Base-by-base conservation (phyloP, 2,113 vertebrate genomes). In the Falco punctatus region DNA sequence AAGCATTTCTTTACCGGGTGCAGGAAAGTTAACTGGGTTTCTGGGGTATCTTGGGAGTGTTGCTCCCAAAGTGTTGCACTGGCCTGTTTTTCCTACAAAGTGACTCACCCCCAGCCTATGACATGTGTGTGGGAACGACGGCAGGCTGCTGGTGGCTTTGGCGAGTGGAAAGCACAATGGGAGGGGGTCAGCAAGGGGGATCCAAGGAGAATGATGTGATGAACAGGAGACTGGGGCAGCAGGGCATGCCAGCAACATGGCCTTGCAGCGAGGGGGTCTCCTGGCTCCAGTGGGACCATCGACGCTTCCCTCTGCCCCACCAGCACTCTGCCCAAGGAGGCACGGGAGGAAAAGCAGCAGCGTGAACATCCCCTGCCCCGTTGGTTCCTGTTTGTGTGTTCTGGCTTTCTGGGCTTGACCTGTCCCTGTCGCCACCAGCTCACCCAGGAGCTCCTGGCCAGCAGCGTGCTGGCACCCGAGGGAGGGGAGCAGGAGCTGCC, bases 61-160 rank as follows among this genome's bases (percentile, higher is more conserved):
- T 85, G 44, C 42, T 73, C 54, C 54, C 66, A 23, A 0, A 21
- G 33, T 7, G 3, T 23, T 48, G 75, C 75, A 48, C 1, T 91
- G 69, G 44, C 32, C 30, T 62, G 19, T 16, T 91, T 66, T 85
- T 58, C 42, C 74, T 62, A 15, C 49, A 72, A 52, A 42, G 8
- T 5, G 22, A 20, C n/a, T 90, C 64, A 42, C 20, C 48, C 15
- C 51, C 0, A 0, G 3, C 10, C 16, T 62, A 8, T 49, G 84
- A 57, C n/a, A 42, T 13, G 51, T 46, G n/a, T 2, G 17, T 59
- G 64, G 64, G 35, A 71, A 58, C 0, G 2, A 11, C 12, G 42
- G 24, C 51, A 48, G 35, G 48, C 4, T 40, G 44, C 18, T 20
- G 33, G n/a, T 67, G 46, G 57, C 51, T 65, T 42, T 42, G 51